Conservation (phyloP, 1,140 invertebrate species). For the Hylaeus anthracinus region DNA sequence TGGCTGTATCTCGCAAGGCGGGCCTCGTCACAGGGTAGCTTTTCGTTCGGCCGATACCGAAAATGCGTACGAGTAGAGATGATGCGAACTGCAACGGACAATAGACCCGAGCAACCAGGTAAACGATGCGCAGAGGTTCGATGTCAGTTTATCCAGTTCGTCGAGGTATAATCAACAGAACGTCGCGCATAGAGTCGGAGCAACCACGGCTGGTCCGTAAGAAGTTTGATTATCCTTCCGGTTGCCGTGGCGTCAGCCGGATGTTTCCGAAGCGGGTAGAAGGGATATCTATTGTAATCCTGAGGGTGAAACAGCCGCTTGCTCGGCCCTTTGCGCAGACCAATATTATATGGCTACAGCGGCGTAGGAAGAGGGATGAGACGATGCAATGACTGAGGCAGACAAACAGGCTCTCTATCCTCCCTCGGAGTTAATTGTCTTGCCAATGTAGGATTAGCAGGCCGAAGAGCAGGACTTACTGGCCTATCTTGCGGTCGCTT, state of each 20-base stretch:
- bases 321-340: conserved; percentile 25
- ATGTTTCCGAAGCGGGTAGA: conserved; percentile 47
- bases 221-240: conserved; percentile 62
- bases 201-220: conserved; percentile 34
- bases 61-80: too few relatives aligned
- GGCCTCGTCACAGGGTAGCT: too few relatives aligned
- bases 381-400: conserved; percentile 30
- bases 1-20: too few relatives aligned
- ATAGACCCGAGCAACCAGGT: too few relatives aligned
- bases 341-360: conserved; percentile 58
- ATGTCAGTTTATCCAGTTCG: too few relatives aligned
- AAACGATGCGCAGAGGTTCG: too few relatives aligned
- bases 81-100: too few relatives aligned
- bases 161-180: too few relatives aligned
- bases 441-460: conserved; percentile 71
- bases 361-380: conserved; percentile 12
- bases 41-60: too few relatives aligned
- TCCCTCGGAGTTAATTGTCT: conserved; percentile 71
- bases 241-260: conserved; percentile 35
- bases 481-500: conserved; percentile 39
- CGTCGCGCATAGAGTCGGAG: conserved; percentile 8
- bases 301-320: conserved; percentile 23
- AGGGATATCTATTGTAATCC: conserved; percentile 61
- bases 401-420: conserved; percentile 60
- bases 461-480: conserved; percentile 56